phyloP scores from a whole-genome alignment of 1,140 invertebrate species.

The Orchesella cincta region DNA sequence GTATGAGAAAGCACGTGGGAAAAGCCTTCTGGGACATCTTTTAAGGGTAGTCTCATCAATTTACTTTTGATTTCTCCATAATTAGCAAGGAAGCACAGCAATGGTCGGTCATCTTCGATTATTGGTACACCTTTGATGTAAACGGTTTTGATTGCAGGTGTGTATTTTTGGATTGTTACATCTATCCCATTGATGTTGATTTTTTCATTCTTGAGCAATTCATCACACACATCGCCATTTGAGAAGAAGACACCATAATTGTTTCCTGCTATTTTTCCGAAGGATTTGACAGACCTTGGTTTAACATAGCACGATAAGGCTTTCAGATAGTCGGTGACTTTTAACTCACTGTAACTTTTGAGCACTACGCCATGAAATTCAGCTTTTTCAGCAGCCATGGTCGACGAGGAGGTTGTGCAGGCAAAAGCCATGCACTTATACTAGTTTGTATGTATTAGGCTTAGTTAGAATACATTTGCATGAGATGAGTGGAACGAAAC shows the following conservation, averaged over 20 bases:
- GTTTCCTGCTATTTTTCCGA: slow-evolving; percentile 1
- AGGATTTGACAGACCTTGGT: neutral
- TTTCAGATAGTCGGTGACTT: neutral
- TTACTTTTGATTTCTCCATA: neutral
- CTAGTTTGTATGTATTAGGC: no score
- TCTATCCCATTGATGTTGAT: neutral
- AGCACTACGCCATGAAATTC: no score
- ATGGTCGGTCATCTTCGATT: neutral
- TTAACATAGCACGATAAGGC: neutral
- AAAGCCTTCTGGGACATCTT: neutral
- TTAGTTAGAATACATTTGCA: no score
- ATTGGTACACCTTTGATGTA: neutral
- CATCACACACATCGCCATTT: neutral
- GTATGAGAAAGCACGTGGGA: neutral
- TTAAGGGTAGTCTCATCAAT: neutral
- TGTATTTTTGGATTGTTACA: neutral
- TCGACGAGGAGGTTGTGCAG: no score
- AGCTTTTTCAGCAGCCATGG: no score
- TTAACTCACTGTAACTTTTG: neutral
- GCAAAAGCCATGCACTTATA: no score
- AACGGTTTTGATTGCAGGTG: neutral
- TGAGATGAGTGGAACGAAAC: no score
- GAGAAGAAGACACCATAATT: slow-evolving; percentile 14
- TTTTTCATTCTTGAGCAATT: neutral
- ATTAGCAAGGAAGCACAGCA: neutral